Evolutionary conservation across 2,888 invertebrate species (phyloP).

Genomic region (Chrysolina oricalcia): DNA sequence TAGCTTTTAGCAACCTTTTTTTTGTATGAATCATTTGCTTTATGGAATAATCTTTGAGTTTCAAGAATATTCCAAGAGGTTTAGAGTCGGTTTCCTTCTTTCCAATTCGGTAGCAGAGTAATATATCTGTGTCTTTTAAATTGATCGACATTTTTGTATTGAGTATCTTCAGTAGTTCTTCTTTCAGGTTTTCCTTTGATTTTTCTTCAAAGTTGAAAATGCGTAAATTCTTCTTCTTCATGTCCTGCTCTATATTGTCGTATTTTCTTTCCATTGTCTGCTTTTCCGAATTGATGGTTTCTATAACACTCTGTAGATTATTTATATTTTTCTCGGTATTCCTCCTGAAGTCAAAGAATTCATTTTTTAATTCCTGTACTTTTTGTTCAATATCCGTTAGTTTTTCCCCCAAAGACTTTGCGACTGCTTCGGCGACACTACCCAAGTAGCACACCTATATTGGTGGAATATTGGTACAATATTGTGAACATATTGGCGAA

Average conservation of each 20-base stretch:
- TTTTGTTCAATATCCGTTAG: neutral
- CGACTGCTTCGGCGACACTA: constrained; percentile 9
- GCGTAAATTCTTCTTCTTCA: constrained; percentile 5
- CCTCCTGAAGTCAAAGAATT: neutral
- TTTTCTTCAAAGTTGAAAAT: constrained; percentile 12
- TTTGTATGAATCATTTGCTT: too few relatives aligned
- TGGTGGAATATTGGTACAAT: too few relatives aligned
- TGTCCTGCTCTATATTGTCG: constrained; percentile 21
- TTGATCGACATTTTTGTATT: neutral
- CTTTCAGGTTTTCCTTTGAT: too few relatives aligned
- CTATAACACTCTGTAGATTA: neutral
- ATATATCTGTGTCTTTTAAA: neutral
- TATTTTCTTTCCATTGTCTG: neutral
- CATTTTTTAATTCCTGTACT: neutral
- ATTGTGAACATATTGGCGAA: too few relatives aligned
- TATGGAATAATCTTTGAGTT: too few relatives aligned
- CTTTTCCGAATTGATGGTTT: neutral
- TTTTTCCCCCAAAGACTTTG: constrained; percentile 9
- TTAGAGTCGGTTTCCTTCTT: neutral
- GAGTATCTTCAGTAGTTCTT: too few relatives aligned
- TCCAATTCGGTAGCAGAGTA: constrained; percentile 1
- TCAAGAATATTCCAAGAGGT: neutral
- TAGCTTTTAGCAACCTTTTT: too few relatives aligned
- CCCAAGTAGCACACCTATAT: too few relatives aligned
- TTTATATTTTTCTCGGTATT: neutral